phyloP scores from a whole-genome alignment of 2,888 invertebrate species.

The Lasioglossum calceatum region DNA sequence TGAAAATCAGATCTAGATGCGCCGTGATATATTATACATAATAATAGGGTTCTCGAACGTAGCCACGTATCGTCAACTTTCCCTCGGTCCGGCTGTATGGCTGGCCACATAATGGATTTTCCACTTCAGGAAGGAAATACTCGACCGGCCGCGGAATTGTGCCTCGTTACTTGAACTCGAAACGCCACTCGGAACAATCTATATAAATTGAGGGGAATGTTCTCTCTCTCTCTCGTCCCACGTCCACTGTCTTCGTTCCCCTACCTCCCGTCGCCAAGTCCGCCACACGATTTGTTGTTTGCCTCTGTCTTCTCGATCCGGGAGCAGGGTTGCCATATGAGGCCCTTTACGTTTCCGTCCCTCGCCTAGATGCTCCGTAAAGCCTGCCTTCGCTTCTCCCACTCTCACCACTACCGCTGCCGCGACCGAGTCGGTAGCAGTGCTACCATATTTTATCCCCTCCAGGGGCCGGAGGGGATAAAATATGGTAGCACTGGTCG shows the following conservation, averaged over 20 bases:
- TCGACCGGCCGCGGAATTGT: constrained; percentile 53
- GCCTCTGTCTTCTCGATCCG: constrained; percentile 2
- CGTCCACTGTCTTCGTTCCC: constrained; percentile 23
- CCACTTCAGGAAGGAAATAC: constrained; percentile 58
- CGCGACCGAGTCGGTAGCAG: no score
- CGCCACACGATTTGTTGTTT: constrained; percentile 29
- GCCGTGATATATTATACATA: constrained; percentile 1
- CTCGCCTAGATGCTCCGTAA: no score
- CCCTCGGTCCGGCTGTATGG: constrained; percentile 25
- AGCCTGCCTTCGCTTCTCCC: no score
- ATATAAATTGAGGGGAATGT: constrained; percentile 69
- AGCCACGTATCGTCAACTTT: constrained; percentile 41
- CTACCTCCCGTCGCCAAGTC: constrained; percentile 11
- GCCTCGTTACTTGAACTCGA: constrained; percentile 65
- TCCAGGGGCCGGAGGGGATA: no score
- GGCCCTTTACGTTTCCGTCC: no score
- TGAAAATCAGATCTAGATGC: constrained; percentile 5
- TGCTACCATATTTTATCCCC: no score
- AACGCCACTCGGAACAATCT: constrained; percentile 61
- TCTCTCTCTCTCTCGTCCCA: constrained; percentile 17
- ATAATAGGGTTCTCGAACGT: background rate
- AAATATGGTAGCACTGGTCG: no score
- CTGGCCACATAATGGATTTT: constrained; percentile 58
- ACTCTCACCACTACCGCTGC: no score
- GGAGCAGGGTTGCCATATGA: no score